A percentile compares a stretch with the other conserved stretches of the same genome.
Evolutionary conservation across 2,888 invertebrate genomes (phyloP).

Genomic region (Microdon myrmicae): DNA sequence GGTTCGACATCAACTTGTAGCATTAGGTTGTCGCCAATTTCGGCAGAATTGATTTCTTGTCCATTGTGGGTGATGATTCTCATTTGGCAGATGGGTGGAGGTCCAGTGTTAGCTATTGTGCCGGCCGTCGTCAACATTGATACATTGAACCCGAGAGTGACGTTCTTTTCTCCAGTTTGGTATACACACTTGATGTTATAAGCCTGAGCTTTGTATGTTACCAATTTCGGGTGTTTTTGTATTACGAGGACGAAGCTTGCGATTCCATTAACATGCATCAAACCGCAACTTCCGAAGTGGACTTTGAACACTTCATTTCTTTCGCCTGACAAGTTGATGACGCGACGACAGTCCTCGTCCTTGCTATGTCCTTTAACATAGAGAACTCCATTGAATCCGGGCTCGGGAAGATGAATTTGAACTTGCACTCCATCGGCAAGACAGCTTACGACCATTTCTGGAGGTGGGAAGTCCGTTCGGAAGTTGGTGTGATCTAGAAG

Average conservation of each 20-base stretch:
- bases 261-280: slow-evolving; percentile 90
- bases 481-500: slow-evolving; percentile 65
- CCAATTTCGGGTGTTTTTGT: slow-evolving; percentile 94
- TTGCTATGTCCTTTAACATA: slow-evolving; percentile 96
- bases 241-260: slow-evolving; percentile 94
- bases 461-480: slow-evolving; percentile 85
- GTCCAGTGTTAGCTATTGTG: slow-evolving; percentile 94
- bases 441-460: slow-evolving; percentile 89
- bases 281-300: slow-evolving; percentile 89
- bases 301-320: slow-evolving; percentile 85
- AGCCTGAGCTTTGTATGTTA: slow-evolving; percentile 94
- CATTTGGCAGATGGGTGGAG: slow-evolving; percentile 93
- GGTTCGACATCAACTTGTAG: slow-evolving; percentile 87
- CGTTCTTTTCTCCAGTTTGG: slow-evolving; percentile 92
- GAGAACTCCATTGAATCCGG: slow-evolving; percentile 86
- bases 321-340: slow-evolving; percentile 80
- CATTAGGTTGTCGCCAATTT: slow-evolving; percentile 90
- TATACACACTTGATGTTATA: slow-evolving; percentile 97
- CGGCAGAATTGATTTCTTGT: slow-evolving; percentile 88
- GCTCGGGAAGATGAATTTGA: slow-evolving; percentile 76
- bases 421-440: slow-evolving; percentile 92
- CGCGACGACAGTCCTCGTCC: slow-evolving; percentile 86
- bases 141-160: slow-evolving; percentile 92
- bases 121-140: slow-evolving; percentile 95
- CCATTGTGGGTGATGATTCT: slow-evolving; percentile 88